Evolutionary conservation across 2,888 invertebrate species (phyloP), one percentile per base, ranked within the genome.

Genomic region (Periphyllus acericola): DNA sequence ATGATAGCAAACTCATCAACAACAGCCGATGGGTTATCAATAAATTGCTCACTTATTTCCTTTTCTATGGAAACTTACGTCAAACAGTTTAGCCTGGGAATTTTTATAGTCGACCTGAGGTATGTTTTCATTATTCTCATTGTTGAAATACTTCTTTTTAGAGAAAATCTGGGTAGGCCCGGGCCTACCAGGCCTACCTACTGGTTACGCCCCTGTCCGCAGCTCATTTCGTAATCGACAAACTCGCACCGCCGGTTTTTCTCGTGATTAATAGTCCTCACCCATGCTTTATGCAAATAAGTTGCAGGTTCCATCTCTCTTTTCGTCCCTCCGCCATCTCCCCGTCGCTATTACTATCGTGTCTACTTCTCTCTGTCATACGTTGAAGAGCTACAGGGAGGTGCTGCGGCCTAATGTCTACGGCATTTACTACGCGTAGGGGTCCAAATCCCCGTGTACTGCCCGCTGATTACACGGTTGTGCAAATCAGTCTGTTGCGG

Each of bases 401-500:
- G 71, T 14, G 17, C 14, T 71, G 4, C 29, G 1, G 52, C 52
- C 72, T 82, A 52, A 81, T 46, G 21, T 81, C 68, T 21, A 46
- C 68, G 40, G 81, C 66, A 75, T 76, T 84, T 84, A 84, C 40
- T 76, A n/a, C 68, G 60, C 5, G 5, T 34, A 52, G 78, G 60
- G 74, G 55, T 74, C 55, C 74, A 83, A 83, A 83, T 74, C 74
- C 66, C 66, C 40, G 29, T 40, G 75, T 75, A 60, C 66, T 83
- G 25, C 66, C 66, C 75, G 32, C 40, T 76, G 75, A 84, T 84
- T 84, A 66, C 76, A 76, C 84, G 84, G 76, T 46, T 25, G 84
- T 32, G 46, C 66, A 68, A 71, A 60, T 78, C 85, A 29, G 85
- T 86, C 85, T 86, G 79, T n/a, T 29, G 71, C 17, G 79, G 85